These are phyloP conservation scores for Lypha dubia DNA, from an alignment of 2,888 invertebrate species.

Conservation along the genomic window DNA sequence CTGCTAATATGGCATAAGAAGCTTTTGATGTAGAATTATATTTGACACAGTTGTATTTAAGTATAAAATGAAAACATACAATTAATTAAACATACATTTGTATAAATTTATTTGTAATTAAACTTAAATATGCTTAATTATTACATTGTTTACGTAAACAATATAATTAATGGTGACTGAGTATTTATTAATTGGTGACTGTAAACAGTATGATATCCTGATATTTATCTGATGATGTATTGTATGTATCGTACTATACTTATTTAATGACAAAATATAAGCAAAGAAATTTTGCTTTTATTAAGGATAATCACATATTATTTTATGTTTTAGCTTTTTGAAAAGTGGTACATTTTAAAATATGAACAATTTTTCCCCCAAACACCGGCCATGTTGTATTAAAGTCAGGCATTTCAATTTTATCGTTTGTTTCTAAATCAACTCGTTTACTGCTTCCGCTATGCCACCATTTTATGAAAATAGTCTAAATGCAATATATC, in stretches of 20 bases:
- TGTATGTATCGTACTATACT: constrained; percentile 58
- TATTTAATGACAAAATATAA: constrained; percentile 44
- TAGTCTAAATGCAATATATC: too few relatives aligned
- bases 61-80: not conserved
- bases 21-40: constrained; percentile 6
- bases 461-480: too few relatives aligned
- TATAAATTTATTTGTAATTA: not conserved
- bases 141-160: constrained; percentile 69
- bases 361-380: too few relatives aligned
- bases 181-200: constrained; percentile 64
- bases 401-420: too few relatives aligned
- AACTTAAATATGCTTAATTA: constrained; percentile 46
- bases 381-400: too few relatives aligned
- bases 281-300: constrained; percentile 26
- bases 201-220: constrained; percentile 67
- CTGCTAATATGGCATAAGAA: constrained; percentile 14
- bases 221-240: constrained; percentile 57
- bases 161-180: constrained; percentile 70
- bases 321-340: too few relatives aligned
- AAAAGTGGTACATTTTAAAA: too few relatives aligned
- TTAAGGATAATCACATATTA: constrained; percentile 27
- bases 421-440: too few relatives aligned
- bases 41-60: not conserved
- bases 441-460: too few relatives aligned
- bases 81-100: constrained; percentile 2